Evolutionary conservation across 2,113 vertebrate genomes (phyloP).

Genomic region (Gasterosteus nipponicus): DNA sequence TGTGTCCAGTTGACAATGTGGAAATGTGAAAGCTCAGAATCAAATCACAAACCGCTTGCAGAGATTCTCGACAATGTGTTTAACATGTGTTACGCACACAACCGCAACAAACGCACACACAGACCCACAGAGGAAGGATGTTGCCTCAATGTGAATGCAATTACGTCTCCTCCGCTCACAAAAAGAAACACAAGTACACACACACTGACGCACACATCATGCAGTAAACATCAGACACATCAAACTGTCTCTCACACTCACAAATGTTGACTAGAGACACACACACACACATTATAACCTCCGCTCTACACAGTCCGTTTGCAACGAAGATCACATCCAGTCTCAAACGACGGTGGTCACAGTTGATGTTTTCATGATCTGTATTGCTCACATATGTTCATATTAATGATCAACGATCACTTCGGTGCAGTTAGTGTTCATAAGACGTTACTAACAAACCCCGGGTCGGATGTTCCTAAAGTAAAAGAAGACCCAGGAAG

Average conservation of each 20-base stretch:
- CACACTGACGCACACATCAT: not conserved
- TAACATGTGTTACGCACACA: not conserved
- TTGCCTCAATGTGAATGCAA: not conserved
- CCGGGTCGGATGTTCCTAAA: not conserved
- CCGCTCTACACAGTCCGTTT: not conserved
- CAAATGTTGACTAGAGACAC: not conserved
- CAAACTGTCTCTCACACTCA: not conserved
- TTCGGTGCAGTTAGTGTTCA: not conserved
- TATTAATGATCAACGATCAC: not conserved
- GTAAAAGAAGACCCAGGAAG: not conserved
- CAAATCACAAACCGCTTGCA: not conserved
- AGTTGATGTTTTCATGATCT: slow-evolving; percentile 18
- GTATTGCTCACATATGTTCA: slow-evolving; percentile 4
- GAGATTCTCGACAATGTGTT: not conserved
- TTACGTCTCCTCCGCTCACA: not conserved
- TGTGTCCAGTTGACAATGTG: not conserved
- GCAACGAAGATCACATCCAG: slow-evolving; percentile 66
- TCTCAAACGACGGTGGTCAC: slow-evolving; percentile 39
- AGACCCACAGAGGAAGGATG: slow-evolving; percentile 16
- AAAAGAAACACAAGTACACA: not conserved
- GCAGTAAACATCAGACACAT: not conserved
- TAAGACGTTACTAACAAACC: not conserved
- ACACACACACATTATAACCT: slow-evolving; percentile 10
- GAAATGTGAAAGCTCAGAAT: not conserved
- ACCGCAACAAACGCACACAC: not conserved